Conservation (phyloP, 2,888 invertebrate genomes). For the Tinea pellionella region DNA sequence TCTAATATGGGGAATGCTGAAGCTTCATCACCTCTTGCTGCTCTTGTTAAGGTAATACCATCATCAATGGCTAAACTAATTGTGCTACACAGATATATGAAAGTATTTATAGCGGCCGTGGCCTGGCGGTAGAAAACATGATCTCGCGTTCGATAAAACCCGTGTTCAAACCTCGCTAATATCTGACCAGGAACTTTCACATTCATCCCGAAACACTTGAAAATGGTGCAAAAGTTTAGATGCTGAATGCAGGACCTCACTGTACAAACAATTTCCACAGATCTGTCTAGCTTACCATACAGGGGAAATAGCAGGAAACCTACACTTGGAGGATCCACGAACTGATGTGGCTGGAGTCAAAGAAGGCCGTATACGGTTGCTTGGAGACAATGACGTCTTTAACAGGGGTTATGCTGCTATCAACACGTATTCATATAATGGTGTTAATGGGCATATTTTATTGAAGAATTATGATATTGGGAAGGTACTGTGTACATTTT, state of each 20-base stretch:
- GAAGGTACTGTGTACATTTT: no score
- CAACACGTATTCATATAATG: constrained; percentile 35
- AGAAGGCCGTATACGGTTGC: constrained; percentile 1
- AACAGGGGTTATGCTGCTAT: not conserved
- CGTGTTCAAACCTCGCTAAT: no score
- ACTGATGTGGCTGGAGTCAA: not conserved
- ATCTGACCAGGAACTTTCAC: no score
- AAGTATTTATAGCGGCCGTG: no score
- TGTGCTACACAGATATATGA: no score
- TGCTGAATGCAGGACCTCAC: no score
- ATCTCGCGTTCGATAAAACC: no score
- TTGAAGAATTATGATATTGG: constrained; percentile 6
- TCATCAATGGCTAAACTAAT: no score
- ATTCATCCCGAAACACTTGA: no score
- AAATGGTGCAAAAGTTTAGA: no score
- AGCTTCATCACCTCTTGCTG: constrained; percentile 77
- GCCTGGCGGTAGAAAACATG: no score
- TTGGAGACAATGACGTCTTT: not conserved
- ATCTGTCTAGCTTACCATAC: not conserved
- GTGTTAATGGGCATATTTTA: constrained; percentile 47
- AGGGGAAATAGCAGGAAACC: not conserved
- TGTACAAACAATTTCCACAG: not conserved
- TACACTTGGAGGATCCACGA: constrained; percentile 57
- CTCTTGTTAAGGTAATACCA: constrained; percentile 76
- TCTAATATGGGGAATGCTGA: constrained; percentile 89